Evolutionary conservation across 1,140 invertebrate genomes (phyloP), one percentile per base, ranked within the genome.

Genomic region (Amphibalanus amphitrite): DNA sequence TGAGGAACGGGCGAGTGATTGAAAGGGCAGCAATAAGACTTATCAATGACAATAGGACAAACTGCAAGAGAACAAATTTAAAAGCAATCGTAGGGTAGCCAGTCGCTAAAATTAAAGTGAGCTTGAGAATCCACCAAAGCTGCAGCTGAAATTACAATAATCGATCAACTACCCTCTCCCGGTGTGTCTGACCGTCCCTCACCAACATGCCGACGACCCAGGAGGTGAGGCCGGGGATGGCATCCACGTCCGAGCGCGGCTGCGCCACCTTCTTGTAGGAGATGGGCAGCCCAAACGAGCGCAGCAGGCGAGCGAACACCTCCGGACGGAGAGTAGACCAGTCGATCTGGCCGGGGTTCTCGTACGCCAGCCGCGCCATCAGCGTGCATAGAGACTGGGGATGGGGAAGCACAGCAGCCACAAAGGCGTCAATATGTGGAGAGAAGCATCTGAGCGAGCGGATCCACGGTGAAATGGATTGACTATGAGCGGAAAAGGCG

Each of bases 341-440:
- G 76, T 97, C 87, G 71, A 97, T 88, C 65, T 88, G 87, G 0
- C 93, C 93, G 72, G 92, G 87, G 78, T 89, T 92, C 73, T 86
- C 82, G 72, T 82, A 81, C 0, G 92, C 88, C 10, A 94, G 78
- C 72, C 85, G 84, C 0, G 89, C 83, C 78, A 95, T 87, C 47
- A 94, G 79, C 72, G 82, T 82, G 78, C 91, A 85, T 74, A 94
- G 82, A 72, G 86, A 82, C 87, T 90, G 76, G 29, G 80, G 28
- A 28, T 3, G 26, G 3, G 26, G 29, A 13, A 28, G 28, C 28
- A 20, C 0, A 88, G 84, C 71, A 91, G 90, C 88, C 89, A 91
- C n/a, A n/a, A n/a, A n/a, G n/a, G n/a, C n/a, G n/a, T n/a, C n/a
- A n/a, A n/a, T n/a, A n/a, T n/a, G n/a, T n/a, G 13, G 81, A 77